A percentile compares a stretch with the other conserved stretches of the same genome.
These are phyloP conservation scores for Merops nubicus DNA, from an alignment of 2,113 vertebrate species.

Conservation along the genomic window DNA sequence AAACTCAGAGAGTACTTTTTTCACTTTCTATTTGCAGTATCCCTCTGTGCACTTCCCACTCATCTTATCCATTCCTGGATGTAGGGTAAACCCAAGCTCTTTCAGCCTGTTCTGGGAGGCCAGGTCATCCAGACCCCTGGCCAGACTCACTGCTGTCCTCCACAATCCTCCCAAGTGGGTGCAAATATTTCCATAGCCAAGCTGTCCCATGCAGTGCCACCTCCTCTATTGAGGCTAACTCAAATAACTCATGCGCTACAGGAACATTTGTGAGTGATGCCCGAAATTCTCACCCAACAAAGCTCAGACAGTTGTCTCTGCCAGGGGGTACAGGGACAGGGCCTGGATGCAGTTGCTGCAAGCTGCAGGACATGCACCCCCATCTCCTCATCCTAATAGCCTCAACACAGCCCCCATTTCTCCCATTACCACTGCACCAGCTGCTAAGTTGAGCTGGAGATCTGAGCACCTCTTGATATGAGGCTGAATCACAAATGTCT, in stretches of 20 bases:
- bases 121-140: neutral
- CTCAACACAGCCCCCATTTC: neutral
- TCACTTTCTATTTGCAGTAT: neutral
- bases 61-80: neutral
- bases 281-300: neutral
- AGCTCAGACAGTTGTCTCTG: neutral
- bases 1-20: conserved; percentile 1
- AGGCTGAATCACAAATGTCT: neutral
- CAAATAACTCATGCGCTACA: neutral
- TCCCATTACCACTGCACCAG: neutral
- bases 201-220: neutral
- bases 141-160: neutral
- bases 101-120: neutral
- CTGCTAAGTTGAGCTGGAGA: neutral
- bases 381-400: neutral
- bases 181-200: neutral
- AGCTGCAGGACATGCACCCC: neutral
- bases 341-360: neutral
- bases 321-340: neutral
- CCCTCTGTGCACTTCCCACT: neutral
- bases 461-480: neutral
- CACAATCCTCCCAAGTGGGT: neutral
- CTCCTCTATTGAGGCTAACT: neutral
- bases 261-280: neutral
- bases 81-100: neutral